Evolutionary conservation across 2,888 invertebrate genomes (phyloP).

Genomic region (Chloroclystis v-ata): DNA sequence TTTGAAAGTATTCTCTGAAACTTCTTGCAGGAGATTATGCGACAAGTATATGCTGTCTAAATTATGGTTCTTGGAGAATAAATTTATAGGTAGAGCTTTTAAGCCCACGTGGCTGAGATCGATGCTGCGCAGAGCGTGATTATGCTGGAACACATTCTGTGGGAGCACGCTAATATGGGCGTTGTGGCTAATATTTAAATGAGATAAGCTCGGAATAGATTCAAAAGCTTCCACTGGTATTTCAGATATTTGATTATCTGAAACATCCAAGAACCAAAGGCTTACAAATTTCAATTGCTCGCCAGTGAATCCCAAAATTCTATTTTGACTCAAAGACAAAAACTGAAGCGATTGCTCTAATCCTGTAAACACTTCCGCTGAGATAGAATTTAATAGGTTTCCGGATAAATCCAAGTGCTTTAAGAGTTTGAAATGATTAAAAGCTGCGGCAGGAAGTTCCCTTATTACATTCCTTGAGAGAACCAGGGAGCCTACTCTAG

Average conservation of each 20-base stretch:
- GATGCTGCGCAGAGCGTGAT: slow-evolving; percentile 81
- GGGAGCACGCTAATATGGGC: slow-evolving; percentile 81
- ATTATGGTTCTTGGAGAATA: slow-evolving; percentile 82
- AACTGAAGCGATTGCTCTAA: slow-evolving; percentile 84
- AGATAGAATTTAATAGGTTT: slow-evolving; percentile 84
- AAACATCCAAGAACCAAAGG: slow-evolving; percentile 85
- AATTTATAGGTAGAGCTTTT: slow-evolving; percentile 84
- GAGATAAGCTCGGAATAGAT: slow-evolving; percentile 81
- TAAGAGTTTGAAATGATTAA: slow-evolving; percentile 86
- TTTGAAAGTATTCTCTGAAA: slow-evolving; percentile 86
- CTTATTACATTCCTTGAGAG: slow-evolving; percentile 91
- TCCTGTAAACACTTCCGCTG: slow-evolving; percentile 86
- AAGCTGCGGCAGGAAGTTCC: slow-evolving; percentile 88
- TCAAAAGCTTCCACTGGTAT: slow-evolving; percentile 83
- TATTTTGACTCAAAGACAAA: slow-evolving; percentile 85
- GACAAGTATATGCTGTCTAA: slow-evolving; percentile 83
- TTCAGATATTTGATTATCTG: slow-evolving; percentile 87
- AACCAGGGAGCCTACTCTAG: slow-evolving; percentile 83
- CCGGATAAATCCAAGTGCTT: slow-evolving; percentile 86
- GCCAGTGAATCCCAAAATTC: slow-evolving; percentile 82
- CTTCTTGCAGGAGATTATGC: slow-evolving; percentile 85
- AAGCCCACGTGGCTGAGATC: slow-evolving; percentile 87
- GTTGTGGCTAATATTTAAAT: slow-evolving; percentile 87
- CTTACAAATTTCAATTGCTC: slow-evolving; percentile 80
- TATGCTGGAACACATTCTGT: slow-evolving; percentile 82